Evolutionary conservation across 2,113 vertebrate species (phyloP), one percentile per base, ranked within the genome.

Genomic region (Ardeotis arabs): DNA sequence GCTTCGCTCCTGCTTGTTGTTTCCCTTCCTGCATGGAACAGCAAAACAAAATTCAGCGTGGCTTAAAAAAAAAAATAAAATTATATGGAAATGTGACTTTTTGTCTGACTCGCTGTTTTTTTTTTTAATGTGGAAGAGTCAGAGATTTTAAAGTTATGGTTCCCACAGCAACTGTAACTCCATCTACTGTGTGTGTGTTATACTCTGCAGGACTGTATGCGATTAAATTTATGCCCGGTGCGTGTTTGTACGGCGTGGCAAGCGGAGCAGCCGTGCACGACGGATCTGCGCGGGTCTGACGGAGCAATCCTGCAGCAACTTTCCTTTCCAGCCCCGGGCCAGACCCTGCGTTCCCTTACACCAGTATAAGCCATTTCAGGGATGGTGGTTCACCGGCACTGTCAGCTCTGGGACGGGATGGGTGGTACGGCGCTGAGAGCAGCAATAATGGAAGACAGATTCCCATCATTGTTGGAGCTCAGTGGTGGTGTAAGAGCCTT

Each of bases 131-230:
- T 1, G 5, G 50, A 84, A 80, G 78, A 95, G 81, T 87, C 90
- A 24, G 90, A 75, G 84, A 88, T 90, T 91, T 96, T 94, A 91
- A 97, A 96, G 95, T 97, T 96, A 90, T n/a, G 50, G 94, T 93
- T 97, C 97, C 97, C 97, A 79, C 93, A 96, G 95, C 93, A 95
- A 79, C 84, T 87, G 82, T 97, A 97, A 95, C 87, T 97, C 96
- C 82, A 21, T 63, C 59, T 75, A 55, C 24, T 21, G 66, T 84
- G 87, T 13, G 6, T 80, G 79, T 49, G 78, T 52, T 66, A 10
- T n/a, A 37, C 68, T 95, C 91, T 68, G 37, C 66, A 69, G 95
- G 87, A 59, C 82, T 90, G 52, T 73, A 31, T 35, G 27, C 59
- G 35, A 8, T 92, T 84, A 80, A 59, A 92, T 96, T 90, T 74